Conservation (phyloP, 1,140 invertebrate genomes). For the Protaetia brevitarsis region DNA sequence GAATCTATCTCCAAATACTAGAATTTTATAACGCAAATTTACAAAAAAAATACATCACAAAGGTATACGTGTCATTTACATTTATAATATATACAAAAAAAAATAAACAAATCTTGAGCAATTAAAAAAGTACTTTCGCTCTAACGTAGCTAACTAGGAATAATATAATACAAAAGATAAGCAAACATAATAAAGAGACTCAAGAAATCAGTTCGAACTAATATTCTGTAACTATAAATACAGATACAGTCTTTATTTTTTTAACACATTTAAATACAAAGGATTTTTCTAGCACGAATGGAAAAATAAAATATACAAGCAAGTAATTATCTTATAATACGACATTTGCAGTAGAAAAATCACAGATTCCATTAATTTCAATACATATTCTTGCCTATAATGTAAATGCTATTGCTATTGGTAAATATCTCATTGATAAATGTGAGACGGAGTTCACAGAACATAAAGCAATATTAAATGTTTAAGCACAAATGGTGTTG, state of each 20-base stretch:
- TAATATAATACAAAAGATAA: not conserved
- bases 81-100: not conserved
- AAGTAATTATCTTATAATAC: not conserved
- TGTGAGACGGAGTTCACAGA: too few relatives aligned
- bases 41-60: constrained; percentile 4
- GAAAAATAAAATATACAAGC: not conserved
- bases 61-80: not conserved
- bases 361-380: constrained; percentile 8
- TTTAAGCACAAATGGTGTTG: too few relatives aligned
- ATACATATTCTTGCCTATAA: not conserved
- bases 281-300: not conserved
- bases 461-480: too few relatives aligned
- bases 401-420: not conserved
- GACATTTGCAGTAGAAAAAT: constrained; percentile 13
- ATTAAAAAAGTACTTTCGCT: not conserved
- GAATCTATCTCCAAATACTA: not conserved
- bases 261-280: constrained; percentile 5
- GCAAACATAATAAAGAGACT: not conserved
- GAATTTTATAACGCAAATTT: not conserved
- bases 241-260: constrained; percentile 2
- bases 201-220: constrained; percentile 10
- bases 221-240: not conserved
- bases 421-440: not conserved
- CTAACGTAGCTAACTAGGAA: not conserved
- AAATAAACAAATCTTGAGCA: not conserved